phyloP scores from a whole-genome alignment of 2,113 vertebrate species.

The Daboia siamensis region DNA sequence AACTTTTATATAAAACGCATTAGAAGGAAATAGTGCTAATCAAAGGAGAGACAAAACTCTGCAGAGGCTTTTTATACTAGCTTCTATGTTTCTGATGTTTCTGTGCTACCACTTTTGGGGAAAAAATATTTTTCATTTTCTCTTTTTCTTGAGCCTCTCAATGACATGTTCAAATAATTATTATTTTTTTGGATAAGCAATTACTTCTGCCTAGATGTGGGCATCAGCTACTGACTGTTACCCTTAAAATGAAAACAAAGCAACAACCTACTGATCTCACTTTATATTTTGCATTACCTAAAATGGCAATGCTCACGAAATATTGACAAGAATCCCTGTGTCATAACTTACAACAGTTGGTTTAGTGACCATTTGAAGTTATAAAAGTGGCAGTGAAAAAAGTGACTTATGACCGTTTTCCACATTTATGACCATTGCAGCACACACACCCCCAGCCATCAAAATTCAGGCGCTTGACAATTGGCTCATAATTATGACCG shows the following conservation, averaged over 20 bases:
- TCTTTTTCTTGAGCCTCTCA: background rate
- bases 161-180: background rate
- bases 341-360: background rate
- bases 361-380: background rate
- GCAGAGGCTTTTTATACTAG: background rate
- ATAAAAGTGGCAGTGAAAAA: background rate
- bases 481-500: background rate
- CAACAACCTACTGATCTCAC: background rate
- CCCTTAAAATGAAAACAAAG: background rate
- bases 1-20: constrained; percentile 11
- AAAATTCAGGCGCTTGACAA: background rate
- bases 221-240: background rate
- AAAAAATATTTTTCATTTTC: constrained; percentile 10
- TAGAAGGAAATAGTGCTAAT: constrained; percentile 8
- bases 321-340: background rate
- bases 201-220: background rate
- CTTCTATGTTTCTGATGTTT: background rate
- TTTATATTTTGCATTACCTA: background rate
- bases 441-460: background rate
- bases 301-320: background rate
- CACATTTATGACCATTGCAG: background rate
- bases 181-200: constrained; percentile 32
- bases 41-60: background rate
- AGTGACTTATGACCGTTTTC: background rate
- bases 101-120: background rate